phyloP scores from a whole-genome alignment of 2,888 invertebrate genomes.

The Chironomus riparius region DNA sequence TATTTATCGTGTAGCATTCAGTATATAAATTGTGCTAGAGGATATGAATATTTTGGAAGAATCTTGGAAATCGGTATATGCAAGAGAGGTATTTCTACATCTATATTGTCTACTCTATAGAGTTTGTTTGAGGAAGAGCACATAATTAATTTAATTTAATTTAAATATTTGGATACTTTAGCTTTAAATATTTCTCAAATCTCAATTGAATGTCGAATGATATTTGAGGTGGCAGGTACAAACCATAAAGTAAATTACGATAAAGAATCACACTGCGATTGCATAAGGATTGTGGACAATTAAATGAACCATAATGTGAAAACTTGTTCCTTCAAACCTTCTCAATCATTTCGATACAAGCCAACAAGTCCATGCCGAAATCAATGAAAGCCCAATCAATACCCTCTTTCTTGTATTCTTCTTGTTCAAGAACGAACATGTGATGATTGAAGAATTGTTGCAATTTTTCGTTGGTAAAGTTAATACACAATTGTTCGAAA shows the following conservation, averaged over 20 bases:
- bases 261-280: background rate
- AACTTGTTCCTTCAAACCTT: slow-evolving; percentile 60
- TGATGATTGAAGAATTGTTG: slow-evolving; percentile 99
- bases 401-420: slow-evolving; percentile 90
- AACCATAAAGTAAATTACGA: background rate
- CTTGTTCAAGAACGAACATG: slow-evolving; percentile 97
- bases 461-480: slow-evolving; percentile 95
- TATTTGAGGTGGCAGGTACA: background rate
- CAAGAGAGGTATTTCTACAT: too few relatives aligned
- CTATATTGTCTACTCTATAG: too few relatives aligned
- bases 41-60: too few relatives aligned
- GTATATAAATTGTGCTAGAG: too few relatives aligned
- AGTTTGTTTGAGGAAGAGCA: too few relatives aligned
- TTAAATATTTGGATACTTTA: too few relatives aligned
- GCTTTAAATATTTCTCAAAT: too few relatives aligned
- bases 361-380: slow-evolving; percentile 93
- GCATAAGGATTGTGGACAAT: too few relatives aligned
- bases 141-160: too few relatives aligned
- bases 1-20: too few relatives aligned
- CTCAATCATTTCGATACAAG: slow-evolving; percentile 92
- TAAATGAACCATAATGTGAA: too few relatives aligned
- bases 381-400: slow-evolving; percentile 95
- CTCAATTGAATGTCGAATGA: background rate
- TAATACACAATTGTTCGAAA: slow-evolving; percentile 97
- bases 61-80: too few relatives aligned